Evolutionary conservation across 1,140 invertebrate species (phyloP).

Genomic region (Mylabris phalerata): DNA sequence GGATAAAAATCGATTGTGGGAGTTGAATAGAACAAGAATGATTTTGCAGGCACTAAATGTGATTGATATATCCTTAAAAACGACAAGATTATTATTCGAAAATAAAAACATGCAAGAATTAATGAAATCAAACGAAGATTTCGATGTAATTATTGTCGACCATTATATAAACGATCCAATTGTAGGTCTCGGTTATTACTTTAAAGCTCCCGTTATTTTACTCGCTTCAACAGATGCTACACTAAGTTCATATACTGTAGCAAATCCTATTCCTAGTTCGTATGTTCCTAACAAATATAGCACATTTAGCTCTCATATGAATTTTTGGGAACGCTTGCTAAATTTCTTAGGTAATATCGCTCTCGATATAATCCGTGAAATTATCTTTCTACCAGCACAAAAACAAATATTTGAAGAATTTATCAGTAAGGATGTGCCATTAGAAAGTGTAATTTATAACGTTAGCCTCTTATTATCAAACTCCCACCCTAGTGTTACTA

Average conservation of each 20-base stretch:
- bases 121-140: slow-evolving; percentile 34
- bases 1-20: no score
- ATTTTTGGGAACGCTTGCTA: slow-evolving; percentile 1
- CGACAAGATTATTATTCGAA: background rate
- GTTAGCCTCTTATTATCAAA: slow-evolving; percentile 19
- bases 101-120: slow-evolving; percentile 6
- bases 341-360: background rate
- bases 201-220: no score
- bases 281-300: background rate
- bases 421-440: background rate
- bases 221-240: no score
- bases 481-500: slow-evolving; percentile 6
- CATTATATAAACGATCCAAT: slow-evolving; percentile 42
- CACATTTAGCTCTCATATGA: background rate
- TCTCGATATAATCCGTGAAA: background rate
- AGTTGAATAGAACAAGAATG: no score
- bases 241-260: no score
- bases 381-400: background rate
- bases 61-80: no score
- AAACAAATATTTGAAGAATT: background rate
- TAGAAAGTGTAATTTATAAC: slow-evolving; percentile 15
- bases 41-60: no score
- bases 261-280: background rate
- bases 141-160: slow-evolving; percentile 43
- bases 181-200: no score